Conservation (phyloP, 2,888 invertebrate genomes). For the Embidobia sp. region DNA sequence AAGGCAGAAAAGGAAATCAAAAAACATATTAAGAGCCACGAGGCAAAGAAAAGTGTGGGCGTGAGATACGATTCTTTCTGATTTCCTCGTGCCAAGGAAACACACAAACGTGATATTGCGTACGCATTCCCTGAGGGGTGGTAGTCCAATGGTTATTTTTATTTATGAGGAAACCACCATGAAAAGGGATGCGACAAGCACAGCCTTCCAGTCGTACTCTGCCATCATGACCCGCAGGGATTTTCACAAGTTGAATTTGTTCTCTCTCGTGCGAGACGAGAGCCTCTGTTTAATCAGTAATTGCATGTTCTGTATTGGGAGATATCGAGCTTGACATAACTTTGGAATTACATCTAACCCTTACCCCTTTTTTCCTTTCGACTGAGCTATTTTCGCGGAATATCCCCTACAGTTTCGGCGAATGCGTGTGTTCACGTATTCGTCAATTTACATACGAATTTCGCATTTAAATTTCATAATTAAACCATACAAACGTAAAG, state of each 20-base stretch:
- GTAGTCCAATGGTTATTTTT: slow-evolving; percentile 79
- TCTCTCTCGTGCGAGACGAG: slow-evolving; percentile 65
- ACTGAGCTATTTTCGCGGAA: no score
- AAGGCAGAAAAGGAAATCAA: slow-evolving; percentile 12
- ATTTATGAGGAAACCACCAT: slow-evolving; percentile 81
- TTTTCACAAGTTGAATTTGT: slow-evolving; percentile 80
- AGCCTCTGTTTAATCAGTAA: slow-evolving; percentile 62
- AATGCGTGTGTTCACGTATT: no score
- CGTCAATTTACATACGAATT: slow-evolving; percentile 11
- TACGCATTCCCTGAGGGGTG: slow-evolving; percentile 75
- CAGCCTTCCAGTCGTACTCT: slow-evolving; percentile 57
- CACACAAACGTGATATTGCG: slow-evolving; percentile 76
- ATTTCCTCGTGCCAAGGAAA: slow-evolving; percentile 69
- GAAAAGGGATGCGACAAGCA: slow-evolving; percentile 78
- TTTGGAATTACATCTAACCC: slow-evolving; percentile 34
- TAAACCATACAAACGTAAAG: not conserved
- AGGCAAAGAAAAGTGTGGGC: slow-evolving; percentile 60
- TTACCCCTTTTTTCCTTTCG: not conserved
- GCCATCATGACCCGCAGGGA: slow-evolving; percentile 76
- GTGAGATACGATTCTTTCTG: slow-evolving; percentile 74
- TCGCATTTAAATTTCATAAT: not conserved
- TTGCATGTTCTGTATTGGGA: slow-evolving; percentile 52
- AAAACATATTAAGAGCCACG: slow-evolving; percentile 64
- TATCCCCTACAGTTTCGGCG: slow-evolving; percentile 3
- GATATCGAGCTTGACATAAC: slow-evolving; percentile 43